Evolutionary conservation across 1,140 invertebrate species (phyloP).

Genomic region (Epicauta chinensis): DNA sequence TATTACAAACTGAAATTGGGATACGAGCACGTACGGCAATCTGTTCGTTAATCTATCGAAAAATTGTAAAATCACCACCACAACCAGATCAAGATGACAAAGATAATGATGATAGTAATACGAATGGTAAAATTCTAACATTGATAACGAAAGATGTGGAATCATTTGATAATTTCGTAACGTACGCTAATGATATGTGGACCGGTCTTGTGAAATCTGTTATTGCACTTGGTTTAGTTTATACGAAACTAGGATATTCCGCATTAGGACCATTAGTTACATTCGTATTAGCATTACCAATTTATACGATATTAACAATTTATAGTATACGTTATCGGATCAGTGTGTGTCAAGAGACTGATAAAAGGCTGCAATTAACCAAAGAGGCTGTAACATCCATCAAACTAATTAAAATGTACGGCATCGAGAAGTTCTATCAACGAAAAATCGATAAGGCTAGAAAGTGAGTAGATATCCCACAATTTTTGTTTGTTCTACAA

Average conservation of each 20-base stretch:
- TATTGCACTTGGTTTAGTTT: constrained; percentile 71
- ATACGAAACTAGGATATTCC: constrained; percentile 61
- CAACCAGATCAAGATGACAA: constrained; percentile 69
- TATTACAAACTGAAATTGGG: constrained; percentile 63
- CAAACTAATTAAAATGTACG: constrained; percentile 81
- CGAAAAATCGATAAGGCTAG: constrained; percentile 47
- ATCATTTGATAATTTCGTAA: constrained; percentile 59
- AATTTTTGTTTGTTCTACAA: no score
- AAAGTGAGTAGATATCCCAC: constrained; percentile 28
- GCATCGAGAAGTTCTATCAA: constrained; percentile 75
- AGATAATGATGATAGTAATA: constrained; percentile 49
- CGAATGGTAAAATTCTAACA: constrained; percentile 83
- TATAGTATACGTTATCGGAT: constrained; percentile 20
- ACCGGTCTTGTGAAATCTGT: constrained; percentile 72
- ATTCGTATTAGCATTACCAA: constrained; percentile 71
- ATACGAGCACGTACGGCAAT: constrained; percentile 74
- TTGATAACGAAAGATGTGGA: constrained; percentile 84
- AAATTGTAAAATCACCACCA: constrained; percentile 62
- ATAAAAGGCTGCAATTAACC: constrained; percentile 73
- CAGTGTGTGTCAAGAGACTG: constrained; percentile 48
- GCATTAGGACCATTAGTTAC: constrained; percentile 70
- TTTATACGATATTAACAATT: neutral
- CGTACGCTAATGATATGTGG: constrained; percentile 70
- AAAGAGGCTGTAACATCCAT: constrained; percentile 77
- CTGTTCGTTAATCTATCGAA: constrained; percentile 75